Conservation (phyloP, 2,113 vertebrate genomes). For the Callaeas wilsoni region DNA sequence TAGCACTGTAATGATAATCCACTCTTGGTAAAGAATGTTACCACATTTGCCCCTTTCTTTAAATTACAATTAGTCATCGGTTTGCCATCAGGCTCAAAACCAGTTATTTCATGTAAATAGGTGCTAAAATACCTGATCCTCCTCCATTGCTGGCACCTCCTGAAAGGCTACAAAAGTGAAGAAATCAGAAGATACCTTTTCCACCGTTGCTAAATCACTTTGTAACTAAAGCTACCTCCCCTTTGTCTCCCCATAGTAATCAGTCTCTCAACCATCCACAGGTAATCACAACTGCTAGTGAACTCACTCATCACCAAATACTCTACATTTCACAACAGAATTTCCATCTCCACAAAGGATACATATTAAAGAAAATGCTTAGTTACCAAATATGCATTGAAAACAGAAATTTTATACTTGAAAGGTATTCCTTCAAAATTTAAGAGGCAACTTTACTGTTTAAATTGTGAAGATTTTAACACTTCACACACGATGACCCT, state of each 20-base stretch:
- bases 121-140: neutral
- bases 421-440: neutral
- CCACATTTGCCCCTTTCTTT: neutral
- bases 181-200: neutral
- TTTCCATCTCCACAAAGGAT: neutral
- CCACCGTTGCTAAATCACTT: neutral
- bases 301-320: neutral
- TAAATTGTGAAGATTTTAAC: neutral
- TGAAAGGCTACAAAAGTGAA: neutral
- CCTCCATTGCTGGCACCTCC: neutral
- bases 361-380: neutral
- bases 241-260: neutral
- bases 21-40: neutral
- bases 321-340: neutral
- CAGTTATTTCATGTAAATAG: neutral
- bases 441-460: neutral
- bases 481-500: neutral
- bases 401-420: neutral
- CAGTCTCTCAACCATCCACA: neutral
- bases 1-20: neutral
- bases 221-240: neutral
- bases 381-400: neutral
- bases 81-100: neutral
- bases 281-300: neutral
- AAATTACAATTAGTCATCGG: neutral